A percentile compares a stretch with the other conserved stretches of the same genome.
phyloP scores from a whole-genome alignment of 2,888 invertebrate genomes.

The Apotomis betuletana region DNA sequence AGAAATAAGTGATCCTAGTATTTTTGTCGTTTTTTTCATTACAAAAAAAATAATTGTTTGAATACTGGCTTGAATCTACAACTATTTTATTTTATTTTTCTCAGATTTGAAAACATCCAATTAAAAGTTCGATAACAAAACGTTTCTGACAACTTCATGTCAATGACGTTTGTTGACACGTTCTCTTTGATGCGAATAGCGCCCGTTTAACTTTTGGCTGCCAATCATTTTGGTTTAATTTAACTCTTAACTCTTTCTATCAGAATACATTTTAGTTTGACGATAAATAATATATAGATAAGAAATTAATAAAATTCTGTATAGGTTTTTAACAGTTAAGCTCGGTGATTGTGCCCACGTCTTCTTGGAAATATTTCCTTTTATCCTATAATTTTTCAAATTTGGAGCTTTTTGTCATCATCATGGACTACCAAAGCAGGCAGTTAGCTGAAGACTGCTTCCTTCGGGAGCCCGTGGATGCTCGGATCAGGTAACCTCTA shows the following conservation, averaged over 20 bases:
- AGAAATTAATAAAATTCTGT: not conserved
- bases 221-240: not conserved
- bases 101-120: not conserved
- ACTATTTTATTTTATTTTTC: no score
- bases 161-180: not conserved
- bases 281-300: not conserved
- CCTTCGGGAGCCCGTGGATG: constrained; percentile 84
- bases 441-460: constrained; percentile 86
- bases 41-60: no score
- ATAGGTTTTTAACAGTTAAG: constrained; percentile 3
- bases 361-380: constrained; percentile 45
- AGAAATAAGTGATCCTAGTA: no score
- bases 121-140: constrained; percentile 21
- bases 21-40: no score
- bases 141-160: constrained; percentile 15
- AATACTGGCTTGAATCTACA: no score
- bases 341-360: constrained; percentile 44
- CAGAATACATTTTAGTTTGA: not conserved
- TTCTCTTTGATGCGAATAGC: not conserved
- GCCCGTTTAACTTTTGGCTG: not conserved
- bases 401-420: constrained; percentile 39
- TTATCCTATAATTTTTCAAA: constrained; percentile 43
- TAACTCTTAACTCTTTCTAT: fast-evolving
- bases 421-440: constrained; percentile 84
- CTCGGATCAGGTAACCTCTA: constrained; percentile 81